Percentiles rank a stretch among this genome's conserved stretches.
These are phyloP conservation scores for Drosophila novamexicana DNA, from an alignment of 1,140 invertebrate genomes.

Conservation along the genomic window DNA sequence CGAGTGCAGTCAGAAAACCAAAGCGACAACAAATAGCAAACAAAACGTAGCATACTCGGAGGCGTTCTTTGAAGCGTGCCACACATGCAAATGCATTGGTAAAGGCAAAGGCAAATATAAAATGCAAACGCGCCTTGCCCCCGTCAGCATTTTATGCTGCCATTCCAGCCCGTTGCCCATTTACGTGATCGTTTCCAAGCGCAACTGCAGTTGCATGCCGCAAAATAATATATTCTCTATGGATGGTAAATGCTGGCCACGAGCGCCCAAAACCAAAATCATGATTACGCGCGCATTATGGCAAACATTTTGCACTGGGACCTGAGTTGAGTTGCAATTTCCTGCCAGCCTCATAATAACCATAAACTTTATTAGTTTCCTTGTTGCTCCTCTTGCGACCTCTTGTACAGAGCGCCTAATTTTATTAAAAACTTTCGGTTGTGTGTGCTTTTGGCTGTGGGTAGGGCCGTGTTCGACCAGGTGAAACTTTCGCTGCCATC, in stretches of 20 bases:
- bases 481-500: slow-evolving; percentile 25
- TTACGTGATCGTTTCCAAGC: slow-evolving; percentile 65
- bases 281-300: slow-evolving; percentile 33
- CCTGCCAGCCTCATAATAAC: slow-evolving; percentile 36
- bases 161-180: slow-evolving; percentile 47
- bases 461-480: background rate
- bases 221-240: slow-evolving; percentile 52
- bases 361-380: slow-evolving; percentile 36
- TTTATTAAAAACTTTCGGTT: slow-evolving; percentile 50
- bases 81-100: slow-evolving; percentile 66
- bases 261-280: slow-evolving; percentile 22
- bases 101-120: slow-evolving; percentile 24
- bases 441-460: background rate
- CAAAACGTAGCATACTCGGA: slow-evolving; percentile 68
- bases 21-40: slow-evolving; percentile 74
- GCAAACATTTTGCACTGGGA: slow-evolving; percentile 16
- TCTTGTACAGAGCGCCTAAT: slow-evolving; percentile 25
- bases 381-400: background rate
- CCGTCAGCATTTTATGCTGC: slow-evolving; percentile 48
- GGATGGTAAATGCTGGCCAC: background rate
- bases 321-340: slow-evolving; percentile 26
- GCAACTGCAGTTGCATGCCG: slow-evolving; percentile 47
- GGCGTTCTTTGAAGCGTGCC: slow-evolving; percentile 60
- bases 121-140: slow-evolving; percentile 17
- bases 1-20: slow-evolving; percentile 42